Evolutionary conservation across 2,888 invertebrate species (phyloP).

Genomic region (Melangyna quadrimaculata): DNA sequence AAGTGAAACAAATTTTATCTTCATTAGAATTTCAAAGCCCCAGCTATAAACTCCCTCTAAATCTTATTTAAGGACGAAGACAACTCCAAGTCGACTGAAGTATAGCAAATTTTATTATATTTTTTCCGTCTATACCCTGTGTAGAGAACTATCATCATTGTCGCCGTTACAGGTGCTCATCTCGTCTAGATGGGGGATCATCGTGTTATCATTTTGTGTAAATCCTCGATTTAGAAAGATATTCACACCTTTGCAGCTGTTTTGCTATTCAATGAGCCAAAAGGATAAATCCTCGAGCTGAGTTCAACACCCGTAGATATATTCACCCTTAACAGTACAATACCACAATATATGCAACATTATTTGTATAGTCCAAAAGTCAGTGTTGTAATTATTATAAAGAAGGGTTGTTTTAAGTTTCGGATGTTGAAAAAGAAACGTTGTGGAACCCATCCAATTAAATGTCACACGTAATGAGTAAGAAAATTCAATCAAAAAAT

Average conservation of each 20-base stretch:
- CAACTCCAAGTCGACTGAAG: background rate
- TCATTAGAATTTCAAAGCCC: conserved; percentile 18
- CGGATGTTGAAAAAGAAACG: too few species aligned
- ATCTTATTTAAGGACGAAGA: background rate
- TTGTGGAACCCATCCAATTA: too few species aligned
- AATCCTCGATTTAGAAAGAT: conserved; percentile 65
- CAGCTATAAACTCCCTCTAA: background rate
- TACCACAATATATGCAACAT: background rate
- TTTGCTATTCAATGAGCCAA: conserved; percentile 65
- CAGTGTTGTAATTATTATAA: background rate
- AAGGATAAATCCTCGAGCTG: conserved; percentile 41
- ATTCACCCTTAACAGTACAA: background rate
- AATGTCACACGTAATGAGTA: too few species aligned
- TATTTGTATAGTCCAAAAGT: background rate
- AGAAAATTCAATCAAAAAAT: too few species aligned
- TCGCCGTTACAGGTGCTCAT: conserved; percentile 52
- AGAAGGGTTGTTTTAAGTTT: too few species aligned
- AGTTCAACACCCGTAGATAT: conserved; percentile 46
- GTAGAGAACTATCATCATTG: background rate
- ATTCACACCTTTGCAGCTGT: conserved; percentile 65
- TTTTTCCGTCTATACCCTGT: background rate
- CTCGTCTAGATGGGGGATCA: conserved; percentile 49
- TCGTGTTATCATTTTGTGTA: conserved; percentile 59
- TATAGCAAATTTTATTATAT: conserved; percentile 16
- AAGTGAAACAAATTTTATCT: conserved; percentile 1